Conservation (phyloP, 2,113 vertebrate species). For the Chamaea fasciata region DNA sequence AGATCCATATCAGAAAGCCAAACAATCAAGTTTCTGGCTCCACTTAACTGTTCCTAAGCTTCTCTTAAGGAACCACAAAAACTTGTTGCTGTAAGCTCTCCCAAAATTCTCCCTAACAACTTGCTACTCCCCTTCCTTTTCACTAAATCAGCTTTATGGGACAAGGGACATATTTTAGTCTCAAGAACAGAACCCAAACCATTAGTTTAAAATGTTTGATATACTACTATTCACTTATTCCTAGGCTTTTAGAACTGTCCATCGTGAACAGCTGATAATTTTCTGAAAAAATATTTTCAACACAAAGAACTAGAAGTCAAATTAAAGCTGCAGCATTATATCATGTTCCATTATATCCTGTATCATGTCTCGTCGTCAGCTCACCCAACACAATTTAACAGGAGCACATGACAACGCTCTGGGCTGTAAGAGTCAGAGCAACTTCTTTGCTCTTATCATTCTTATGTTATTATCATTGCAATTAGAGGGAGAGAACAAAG, state of each 20-base stretch:
- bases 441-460: neutral
- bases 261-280: neutral
- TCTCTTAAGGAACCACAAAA: conserved; percentile 35
- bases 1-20: neutral
- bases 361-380: neutral
- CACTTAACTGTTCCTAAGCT: neutral
- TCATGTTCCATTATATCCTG: neutral
- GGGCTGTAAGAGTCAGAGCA: neutral
- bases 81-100: neutral
- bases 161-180: neutral
- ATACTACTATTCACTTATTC: neutral
- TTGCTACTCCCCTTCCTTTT: conserved; percentile 38
- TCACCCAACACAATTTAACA: neutral
- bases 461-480: neutral
- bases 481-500: neutral
- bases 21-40: conserved; percentile 29
- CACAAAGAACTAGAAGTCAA: neutral
- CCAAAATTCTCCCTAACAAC: conserved; percentile 14
- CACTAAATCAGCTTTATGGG: conserved; percentile 6
- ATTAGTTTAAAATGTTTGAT: neutral
- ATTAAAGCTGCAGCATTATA: neutral
- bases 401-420: neutral
- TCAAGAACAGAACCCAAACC: neutral
- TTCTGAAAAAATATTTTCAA: neutral
- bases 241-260: neutral